Conservation (phyloP, 2,888 invertebrate genomes). For the Ceriagrion tenellum region DNA sequence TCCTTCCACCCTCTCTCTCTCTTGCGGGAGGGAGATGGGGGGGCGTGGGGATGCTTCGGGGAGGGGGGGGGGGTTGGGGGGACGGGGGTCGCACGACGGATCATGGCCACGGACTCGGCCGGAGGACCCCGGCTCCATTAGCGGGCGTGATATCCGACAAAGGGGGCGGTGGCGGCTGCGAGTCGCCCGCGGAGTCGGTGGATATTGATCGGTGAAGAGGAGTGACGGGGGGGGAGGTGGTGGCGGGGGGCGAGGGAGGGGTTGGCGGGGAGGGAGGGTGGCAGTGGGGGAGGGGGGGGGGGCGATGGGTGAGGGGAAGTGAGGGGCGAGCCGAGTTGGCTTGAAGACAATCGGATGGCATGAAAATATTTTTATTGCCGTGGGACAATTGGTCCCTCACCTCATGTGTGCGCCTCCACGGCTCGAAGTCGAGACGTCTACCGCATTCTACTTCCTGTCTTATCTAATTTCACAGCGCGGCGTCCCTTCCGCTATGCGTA, state of each 20-base stretch:
- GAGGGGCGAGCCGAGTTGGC: not conserved
- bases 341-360: constrained; percentile 26
- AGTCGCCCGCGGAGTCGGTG: constrained; percentile 21
- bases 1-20: too few species aligned
- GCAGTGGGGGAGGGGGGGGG: not conserved
- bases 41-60: not conserved
- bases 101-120: constrained; percentile 23
- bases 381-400: constrained; percentile 16
- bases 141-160: constrained; percentile 57
- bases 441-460: not conserved
- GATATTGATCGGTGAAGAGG: constrained; percentile 49
- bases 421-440: not conserved
- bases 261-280: not conserved
- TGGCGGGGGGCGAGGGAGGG: not conserved
- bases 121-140: constrained; percentile 38
- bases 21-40: too few species aligned
- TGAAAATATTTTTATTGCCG: constrained; percentile 1
- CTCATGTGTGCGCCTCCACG: not conserved
- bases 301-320: not conserved
- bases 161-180: constrained; percentile 1
- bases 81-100: too few species aligned
- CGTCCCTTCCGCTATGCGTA: not conserved
- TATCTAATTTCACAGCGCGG: not conserved
- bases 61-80: not conserved
- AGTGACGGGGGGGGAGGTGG: not conserved